Percentiles rank a stretch among this genome's conserved stretches.
Evolutionary conservation across 2,888 invertebrate genomes (phyloP).

Genomic region (Euzophera pinguis): DNA sequence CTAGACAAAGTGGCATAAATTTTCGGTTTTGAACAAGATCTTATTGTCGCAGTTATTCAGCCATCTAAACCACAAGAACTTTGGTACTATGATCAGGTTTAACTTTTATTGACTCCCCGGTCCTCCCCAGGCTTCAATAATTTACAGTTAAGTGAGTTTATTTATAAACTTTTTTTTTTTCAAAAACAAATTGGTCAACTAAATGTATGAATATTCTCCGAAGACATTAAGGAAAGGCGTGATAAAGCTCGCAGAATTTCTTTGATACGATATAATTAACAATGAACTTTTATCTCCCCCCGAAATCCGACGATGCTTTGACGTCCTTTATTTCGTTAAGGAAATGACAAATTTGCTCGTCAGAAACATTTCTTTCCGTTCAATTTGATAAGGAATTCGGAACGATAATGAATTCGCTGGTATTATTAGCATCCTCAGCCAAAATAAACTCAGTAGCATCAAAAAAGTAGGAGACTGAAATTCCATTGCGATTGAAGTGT

Average conservation of each 20-base stretch:
- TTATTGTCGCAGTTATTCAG: too few relatives aligned
- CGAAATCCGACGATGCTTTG: conserved; percentile 7
- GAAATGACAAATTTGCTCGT: conserved; percentile 11
- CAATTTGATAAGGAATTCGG: conserved; percentile 2
- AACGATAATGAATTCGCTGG: background rate
- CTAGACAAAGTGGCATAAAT: too few relatives aligned
- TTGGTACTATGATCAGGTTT: too few relatives aligned
- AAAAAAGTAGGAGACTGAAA: too few relatives aligned
- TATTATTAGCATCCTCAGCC: background rate
- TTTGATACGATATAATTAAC: conserved; percentile 12
- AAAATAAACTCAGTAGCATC: background rate
- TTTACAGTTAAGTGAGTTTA: too few relatives aligned
- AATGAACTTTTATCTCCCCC: conserved; percentile 12
- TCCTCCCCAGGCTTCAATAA: too few relatives aligned
- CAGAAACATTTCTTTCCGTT: conserved; percentile 6
- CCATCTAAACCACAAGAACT: too few relatives aligned
- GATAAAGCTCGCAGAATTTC: conserved; percentile 4
- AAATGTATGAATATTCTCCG: background rate
- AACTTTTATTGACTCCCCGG: too few relatives aligned
- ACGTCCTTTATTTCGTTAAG: conserved; percentile 7
- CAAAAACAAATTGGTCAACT: too few relatives aligned
- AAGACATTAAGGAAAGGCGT: background rate
- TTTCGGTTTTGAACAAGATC: too few relatives aligned
- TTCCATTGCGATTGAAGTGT: too few relatives aligned
- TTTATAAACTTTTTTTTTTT: too few relatives aligned